phyloP scores from a whole-genome alignment of 2,888 invertebrate species.

The Dolomedes plantarius region DNA sequence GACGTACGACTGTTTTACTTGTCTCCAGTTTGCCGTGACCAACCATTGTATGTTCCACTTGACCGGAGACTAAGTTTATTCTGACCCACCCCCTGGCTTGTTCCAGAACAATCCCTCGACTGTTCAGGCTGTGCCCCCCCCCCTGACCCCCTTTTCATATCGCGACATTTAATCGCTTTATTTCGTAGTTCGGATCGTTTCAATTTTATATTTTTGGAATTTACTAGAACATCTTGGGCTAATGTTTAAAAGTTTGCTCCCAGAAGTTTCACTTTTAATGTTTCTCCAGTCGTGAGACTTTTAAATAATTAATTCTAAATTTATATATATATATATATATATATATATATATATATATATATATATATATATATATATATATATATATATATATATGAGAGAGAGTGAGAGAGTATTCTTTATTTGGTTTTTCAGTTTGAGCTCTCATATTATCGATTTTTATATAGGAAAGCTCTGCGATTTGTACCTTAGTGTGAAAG shows the following conservation, averaged over 20 bases:
- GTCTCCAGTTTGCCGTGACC: conserved; percentile 65
- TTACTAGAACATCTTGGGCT: neutral
- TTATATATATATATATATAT: no score
- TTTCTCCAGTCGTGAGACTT: no score
- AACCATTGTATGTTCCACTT: conserved; percentile 63
- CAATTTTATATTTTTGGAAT: neutral
- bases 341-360: no score
- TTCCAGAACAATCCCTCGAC: neutral
- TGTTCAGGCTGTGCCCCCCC: conserved; percentile 1
- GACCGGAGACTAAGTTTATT: conserved; percentile 62
- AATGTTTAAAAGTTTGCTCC: neutral
- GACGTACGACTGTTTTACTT: conserved; percentile 64
- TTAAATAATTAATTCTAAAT: no score
- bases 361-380: no score
- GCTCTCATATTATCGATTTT: no score
- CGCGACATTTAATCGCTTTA: conserved; percentile 22
- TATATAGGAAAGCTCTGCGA: no score
- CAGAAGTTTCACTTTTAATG: neutral
- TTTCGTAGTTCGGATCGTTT: neutral
- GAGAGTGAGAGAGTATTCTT: no score
- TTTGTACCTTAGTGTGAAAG: no score
- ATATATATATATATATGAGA: no score
- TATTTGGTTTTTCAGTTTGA: no score
- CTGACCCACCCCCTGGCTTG: conserved; percentile 16
- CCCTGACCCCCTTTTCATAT: conserved; percentile 60